Conservation (phyloP, 2,888 invertebrate species). For the Drosophila pseudotakahashii region DNA sequence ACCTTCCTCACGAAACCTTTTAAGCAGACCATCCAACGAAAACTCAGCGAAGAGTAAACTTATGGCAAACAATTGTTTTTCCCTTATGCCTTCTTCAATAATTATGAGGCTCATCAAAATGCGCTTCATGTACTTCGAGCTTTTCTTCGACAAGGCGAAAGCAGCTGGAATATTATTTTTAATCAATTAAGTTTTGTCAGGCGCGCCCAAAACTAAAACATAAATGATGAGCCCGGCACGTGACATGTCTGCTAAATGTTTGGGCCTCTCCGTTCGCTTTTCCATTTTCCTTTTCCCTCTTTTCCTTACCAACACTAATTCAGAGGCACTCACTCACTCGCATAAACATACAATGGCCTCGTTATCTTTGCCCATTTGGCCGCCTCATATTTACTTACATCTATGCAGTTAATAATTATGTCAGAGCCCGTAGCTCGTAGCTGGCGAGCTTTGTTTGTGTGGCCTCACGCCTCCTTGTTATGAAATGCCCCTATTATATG, state of each 20-base stretch:
- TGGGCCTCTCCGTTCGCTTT: background rate
- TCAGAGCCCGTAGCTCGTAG: slow-evolving; percentile 45
- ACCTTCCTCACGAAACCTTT: background rate
- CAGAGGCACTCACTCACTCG: slow-evolving; percentile 9
- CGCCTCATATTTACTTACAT: slow-evolving; percentile 69
- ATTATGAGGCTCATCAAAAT: slow-evolving; percentile 58
- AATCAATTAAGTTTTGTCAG: slow-evolving; percentile 77
- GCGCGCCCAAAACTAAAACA: slow-evolving; percentile 55
- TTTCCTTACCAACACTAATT: background rate
- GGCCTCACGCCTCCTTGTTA: slow-evolving; percentile 70
- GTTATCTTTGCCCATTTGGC: slow-evolving; percentile 71
- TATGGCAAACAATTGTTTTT: slow-evolving; percentile 11
- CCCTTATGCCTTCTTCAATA: slow-evolving; percentile 30
- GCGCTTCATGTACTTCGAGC: slow-evolving; percentile 46
- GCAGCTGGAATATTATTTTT: slow-evolving; percentile 66
- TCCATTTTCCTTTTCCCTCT: background rate
- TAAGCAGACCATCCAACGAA: background rate
- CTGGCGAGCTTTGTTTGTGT: slow-evolving; percentile 11
- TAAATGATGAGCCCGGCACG: slow-evolving; percentile 72
- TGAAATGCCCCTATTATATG: slow-evolving; percentile 78
- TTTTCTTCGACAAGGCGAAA: slow-evolving; percentile 17
- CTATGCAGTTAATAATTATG: slow-evolving; percentile 76
- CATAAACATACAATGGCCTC: slow-evolving; percentile 50
- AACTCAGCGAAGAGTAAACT: slow-evolving; percentile 4
- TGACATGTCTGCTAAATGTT: slow-evolving; percentile 67